Base-by-base conservation (phyloP, 2,888 invertebrate genomes). In the Thereva unica region DNA sequence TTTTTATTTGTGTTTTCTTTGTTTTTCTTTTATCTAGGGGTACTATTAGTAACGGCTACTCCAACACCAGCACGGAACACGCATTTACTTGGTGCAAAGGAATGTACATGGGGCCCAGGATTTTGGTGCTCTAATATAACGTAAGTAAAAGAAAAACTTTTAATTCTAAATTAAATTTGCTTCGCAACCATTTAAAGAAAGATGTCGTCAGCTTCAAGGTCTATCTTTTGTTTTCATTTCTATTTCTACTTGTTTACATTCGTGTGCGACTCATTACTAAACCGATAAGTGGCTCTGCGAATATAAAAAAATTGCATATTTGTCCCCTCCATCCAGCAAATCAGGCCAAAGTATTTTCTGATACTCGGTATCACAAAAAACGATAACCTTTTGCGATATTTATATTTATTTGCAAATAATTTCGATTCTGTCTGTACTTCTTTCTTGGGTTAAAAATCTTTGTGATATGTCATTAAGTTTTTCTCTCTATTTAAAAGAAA, bases 51-150 rank as follows among this genome's bases (percentile, higher is more conserved):
- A 50, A 9, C 40, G 53, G 67, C 10, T 63, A 67, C 67, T 23
- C 45, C 69, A 35, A 67, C 63, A 38, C 37, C 67, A 35, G 53
- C 54, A 38, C 49, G 65, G 57, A 66, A 57, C 37, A 70, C 71
- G 54, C 70, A 59, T 38, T 75, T 87, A 37, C 71, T 89, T 55
- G 88, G 87, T 41, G 80, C 81, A 57, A 83, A 84, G 54, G 84
- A 86, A 75, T 93, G 93, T 77, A 89, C 89, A 5, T 89, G 88
- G 86, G 93, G 93, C 5, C 92, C 92, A 4, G 82, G 86, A 0
- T 92, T 89, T 76, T 93, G 93, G 92, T 93, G 93, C 79, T 75
- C 73, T 6, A 78, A 77, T 72, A 59, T 79, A 50, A 76, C 75
- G 79, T 79, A 72, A 78, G 78, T 76, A 12, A 2, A 7, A 37